Evolutionary conservation across 2,888 invertebrate species (phyloP).

Genomic region (Dryobotodes eremita): DNA sequence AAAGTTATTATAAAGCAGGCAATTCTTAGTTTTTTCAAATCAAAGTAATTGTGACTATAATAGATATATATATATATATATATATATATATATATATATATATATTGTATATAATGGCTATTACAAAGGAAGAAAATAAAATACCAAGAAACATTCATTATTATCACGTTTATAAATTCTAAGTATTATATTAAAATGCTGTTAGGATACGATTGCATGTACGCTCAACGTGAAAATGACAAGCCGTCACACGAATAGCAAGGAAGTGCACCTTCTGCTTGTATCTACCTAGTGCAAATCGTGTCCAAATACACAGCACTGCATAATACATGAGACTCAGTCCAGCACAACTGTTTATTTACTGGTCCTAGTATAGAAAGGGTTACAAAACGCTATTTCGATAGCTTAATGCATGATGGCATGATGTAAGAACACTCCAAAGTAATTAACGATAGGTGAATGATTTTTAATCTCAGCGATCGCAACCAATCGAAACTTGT

Average conservation of each 20-base stretch:
- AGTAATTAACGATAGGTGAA: neutral
- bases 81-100: too few relatives aligned
- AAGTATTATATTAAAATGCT: neutral
- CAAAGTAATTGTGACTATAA: too few relatives aligned
- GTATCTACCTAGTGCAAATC: neutral
- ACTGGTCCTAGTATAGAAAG: slow-evolving; percentile 33
- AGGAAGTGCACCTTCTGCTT: slow-evolving; percentile 24
- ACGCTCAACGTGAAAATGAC: neutral
- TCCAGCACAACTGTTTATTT: slow-evolving; percentile 38
- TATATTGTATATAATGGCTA: too few relatives aligned
- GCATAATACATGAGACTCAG: slow-evolving; percentile 53
- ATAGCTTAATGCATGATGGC: slow-evolving; percentile 7
- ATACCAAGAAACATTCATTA: too few relatives aligned
- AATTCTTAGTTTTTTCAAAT: too few relatives aligned
- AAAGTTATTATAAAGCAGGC: too few relatives aligned
- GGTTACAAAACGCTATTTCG: slow-evolving; percentile 27
- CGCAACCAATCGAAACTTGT: too few relatives aligned
- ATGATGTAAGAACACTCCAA: neutral
- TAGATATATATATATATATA: too few relatives aligned
- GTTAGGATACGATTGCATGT: neutral
- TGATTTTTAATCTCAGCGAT: neutral
- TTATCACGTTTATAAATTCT: neutral
- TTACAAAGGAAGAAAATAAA: too few relatives aligned
- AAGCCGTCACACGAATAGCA: neutral
- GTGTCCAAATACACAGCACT: slow-evolving; percentile 44